These are phyloP conservation scores for Caenorhabditis afra DNA, from an alignment of 2,888 invertebrate species.

Conservation along the genomic window DNA sequence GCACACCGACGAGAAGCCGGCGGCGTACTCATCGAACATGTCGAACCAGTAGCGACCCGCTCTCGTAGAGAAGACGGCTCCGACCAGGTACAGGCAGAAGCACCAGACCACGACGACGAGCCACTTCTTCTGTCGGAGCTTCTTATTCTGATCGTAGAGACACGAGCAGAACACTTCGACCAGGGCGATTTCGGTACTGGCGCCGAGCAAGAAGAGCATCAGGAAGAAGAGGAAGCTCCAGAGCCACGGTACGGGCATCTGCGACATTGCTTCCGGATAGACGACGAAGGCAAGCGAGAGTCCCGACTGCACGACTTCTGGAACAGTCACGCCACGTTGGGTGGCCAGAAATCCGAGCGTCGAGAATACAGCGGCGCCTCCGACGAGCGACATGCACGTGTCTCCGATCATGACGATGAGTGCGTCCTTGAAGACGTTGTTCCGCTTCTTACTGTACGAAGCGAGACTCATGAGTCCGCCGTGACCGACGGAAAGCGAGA, in stretches of 20 bases:
- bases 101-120: slow-evolving; percentile 41
- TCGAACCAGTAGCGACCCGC: slow-evolving; percentile 53
- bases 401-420: slow-evolving; percentile 73
- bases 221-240: slow-evolving; percentile 81
- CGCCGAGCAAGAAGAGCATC: slow-evolving; percentile 81
- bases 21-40: slow-evolving; percentile 52
- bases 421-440: slow-evolving; percentile 71
- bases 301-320: slow-evolving; percentile 69
- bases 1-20: slow-evolving; percentile 48
- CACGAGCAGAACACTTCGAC: slow-evolving; percentile 45
- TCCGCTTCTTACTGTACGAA: slow-evolving; percentile 69
- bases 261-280: slow-evolving; percentile 81
- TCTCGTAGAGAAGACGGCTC: slow-evolving; percentile 35
- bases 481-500: slow-evolving; percentile 74
- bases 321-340: slow-evolving; percentile 36
- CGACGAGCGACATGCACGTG: slow-evolving; percentile 67
- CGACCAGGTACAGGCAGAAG: slow-evolving; percentile 20
- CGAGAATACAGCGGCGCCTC: slow-evolving; percentile 71
- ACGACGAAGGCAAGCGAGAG: slow-evolving; percentile 81
- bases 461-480: slow-evolving; percentile 74
- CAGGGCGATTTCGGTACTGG: slow-evolving; percentile 62
- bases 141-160: slow-evolving; percentile 16
- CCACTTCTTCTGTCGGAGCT: slow-evolving; percentile 37
- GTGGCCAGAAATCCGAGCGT: slow-evolving; percentile 69
- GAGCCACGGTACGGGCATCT: slow-evolving; percentile 80